Percentiles rank a stretch among this genome's conserved stretches.
phyloP scores from a whole-genome alignment of 1,140 invertebrate species.

The Zaprionus gabonicus region DNA sequence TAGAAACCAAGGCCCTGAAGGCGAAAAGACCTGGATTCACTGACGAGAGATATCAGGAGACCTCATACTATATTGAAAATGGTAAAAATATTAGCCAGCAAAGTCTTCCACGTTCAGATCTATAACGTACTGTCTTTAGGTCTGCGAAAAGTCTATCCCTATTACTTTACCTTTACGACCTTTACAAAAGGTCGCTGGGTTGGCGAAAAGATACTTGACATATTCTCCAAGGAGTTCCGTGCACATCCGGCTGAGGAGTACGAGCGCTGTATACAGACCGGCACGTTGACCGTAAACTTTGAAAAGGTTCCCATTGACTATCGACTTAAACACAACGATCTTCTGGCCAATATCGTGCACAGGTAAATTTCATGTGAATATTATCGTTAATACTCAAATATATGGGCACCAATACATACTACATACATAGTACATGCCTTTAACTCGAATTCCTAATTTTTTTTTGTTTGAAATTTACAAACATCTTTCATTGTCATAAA shows the following conservation, averaged over 20 bases:
- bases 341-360: slow-evolving; percentile 97
- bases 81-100: slow-evolving; percentile 87
- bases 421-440: slow-evolving; percentile 11
- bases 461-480: slow-evolving; percentile 13
- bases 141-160: slow-evolving; percentile 98
- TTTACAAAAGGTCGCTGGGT: slow-evolving; percentile 99
- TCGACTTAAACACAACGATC: slow-evolving; percentile 96
- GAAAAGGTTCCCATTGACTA: slow-evolving; percentile 96
- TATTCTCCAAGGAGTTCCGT: slow-evolving; percentile 96
- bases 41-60: slow-evolving; percentile 96
- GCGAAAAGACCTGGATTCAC: slow-evolving; percentile 96
- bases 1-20: slow-evolving; percentile 96
- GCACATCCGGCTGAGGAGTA: slow-evolving; percentile 96
- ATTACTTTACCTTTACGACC: slow-evolving; percentile 98
- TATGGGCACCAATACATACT: slow-evolving; percentile 20
- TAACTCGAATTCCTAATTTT: slow-evolving; percentile 23
- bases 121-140: slow-evolving; percentile 86
- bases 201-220: slow-evolving; percentile 96
- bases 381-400: slow-evolving; percentile 5
- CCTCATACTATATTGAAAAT: slow-evolving; percentile 98
- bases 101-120: not conserved
- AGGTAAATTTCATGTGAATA: slow-evolving; percentile 88
- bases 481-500: slow-evolving; percentile 22
- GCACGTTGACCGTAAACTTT: slow-evolving; percentile 97
- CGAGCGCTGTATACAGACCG: slow-evolving; percentile 94